Conservation (phyloP, 2,888 invertebrate genomes). For the Dicranocentrus wangi region DNA sequence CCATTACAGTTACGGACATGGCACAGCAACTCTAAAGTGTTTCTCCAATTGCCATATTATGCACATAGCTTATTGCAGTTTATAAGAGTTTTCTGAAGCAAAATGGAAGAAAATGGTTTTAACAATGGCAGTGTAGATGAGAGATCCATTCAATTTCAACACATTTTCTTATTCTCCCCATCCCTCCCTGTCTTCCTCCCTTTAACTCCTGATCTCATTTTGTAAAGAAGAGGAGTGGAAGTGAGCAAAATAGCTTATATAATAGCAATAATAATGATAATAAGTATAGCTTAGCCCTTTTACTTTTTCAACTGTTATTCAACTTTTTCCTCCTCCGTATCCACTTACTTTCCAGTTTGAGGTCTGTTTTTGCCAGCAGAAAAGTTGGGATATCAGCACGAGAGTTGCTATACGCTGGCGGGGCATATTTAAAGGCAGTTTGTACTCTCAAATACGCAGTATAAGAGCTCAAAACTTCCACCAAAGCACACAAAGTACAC, state of each 20-base stretch:
- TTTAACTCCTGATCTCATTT: conserved; percentile 47
- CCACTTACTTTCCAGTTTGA: conserved; percentile 11
- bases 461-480: no score
- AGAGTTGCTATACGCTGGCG: conserved; percentile 4
- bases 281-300: conserved; percentile 27
- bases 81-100: no score
- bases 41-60: no score
- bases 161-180: conserved; percentile 14
- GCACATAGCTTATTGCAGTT: no score
- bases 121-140: conserved; percentile 39
- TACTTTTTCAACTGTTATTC: conserved; percentile 48
- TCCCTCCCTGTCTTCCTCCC: not conserved
- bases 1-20: no score
- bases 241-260: conserved; percentile 48
- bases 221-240: conserved; percentile 27
- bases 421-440: not conserved
- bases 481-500: not conserved
- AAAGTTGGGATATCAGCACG: not conserved
- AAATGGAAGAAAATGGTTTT: conserved; percentile 42
- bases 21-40: no score
- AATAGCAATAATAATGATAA: conserved; percentile 56
- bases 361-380: conserved; percentile 44
- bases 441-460: not conserved
- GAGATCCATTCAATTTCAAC: conserved; percentile 47
- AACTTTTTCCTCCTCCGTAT: conserved; percentile 22